These are phyloP conservation scores for Pseudococcus viburni DNA, from an alignment of 2,888 invertebrate genomes.

Conservation along the genomic window DNA sequence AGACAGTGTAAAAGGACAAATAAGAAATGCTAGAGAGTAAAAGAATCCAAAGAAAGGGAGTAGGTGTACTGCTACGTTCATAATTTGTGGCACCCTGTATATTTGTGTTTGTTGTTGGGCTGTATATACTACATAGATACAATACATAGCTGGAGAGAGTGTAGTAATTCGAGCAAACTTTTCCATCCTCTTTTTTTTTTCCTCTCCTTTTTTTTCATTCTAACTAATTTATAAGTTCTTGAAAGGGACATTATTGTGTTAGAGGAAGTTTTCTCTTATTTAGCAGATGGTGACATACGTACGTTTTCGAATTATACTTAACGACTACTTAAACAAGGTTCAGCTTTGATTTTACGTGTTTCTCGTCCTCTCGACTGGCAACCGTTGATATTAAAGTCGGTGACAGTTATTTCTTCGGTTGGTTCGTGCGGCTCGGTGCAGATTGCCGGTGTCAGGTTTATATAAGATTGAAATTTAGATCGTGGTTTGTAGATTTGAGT, in stretches of 20 bases:
- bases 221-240: constrained; percentile 61
- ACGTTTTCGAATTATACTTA: constrained; percentile 37
- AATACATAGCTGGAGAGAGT: not conserved
- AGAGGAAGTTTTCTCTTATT: constrained; percentile 61
- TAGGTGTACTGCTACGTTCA: not conserved
- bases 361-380: not conserved
- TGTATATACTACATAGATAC: not conserved
- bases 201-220: not conserved
- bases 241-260: constrained; percentile 61
- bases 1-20: constrained; percentile 27
- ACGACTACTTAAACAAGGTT: constrained; percentile 47
- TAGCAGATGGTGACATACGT: constrained; percentile 54
- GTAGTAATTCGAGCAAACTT: constrained; percentile 25
- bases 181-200: not conserved
- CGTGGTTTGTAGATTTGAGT: too few relatives aligned
- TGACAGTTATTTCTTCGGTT: not conserved
- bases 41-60: not conserved
- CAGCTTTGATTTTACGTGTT: constrained; percentile 28
- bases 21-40: not conserved
- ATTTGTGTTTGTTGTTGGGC: not conserved
- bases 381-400: not conserved
- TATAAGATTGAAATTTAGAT: too few relatives aligned
- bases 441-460: too few relatives aligned
- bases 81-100: not conserved
- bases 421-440: not conserved